Evolutionary conservation across 1,140 invertebrate genomes (phyloP).

Genomic region (Pissodes strobi): DNA sequence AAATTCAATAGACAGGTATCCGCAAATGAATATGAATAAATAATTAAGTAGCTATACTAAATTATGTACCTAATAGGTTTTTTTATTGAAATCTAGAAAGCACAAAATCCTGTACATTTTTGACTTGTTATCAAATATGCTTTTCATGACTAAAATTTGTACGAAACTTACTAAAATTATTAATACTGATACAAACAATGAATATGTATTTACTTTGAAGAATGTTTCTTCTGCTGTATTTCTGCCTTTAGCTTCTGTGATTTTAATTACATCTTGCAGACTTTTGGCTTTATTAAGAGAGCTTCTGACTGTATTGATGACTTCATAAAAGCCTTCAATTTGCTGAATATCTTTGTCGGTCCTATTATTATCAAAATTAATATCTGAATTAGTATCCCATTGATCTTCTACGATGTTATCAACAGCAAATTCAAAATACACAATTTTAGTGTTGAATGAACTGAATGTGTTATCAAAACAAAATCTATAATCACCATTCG

Average conservation of each 20-base stretch:
- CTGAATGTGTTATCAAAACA: slow-evolving; percentile 86
- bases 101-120: slow-evolving; percentile 61
- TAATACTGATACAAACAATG: slow-evolving; percentile 68
- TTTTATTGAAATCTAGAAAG: too few relatives aligned
- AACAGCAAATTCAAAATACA: slow-evolving; percentile 79
- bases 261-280: slow-evolving; percentile 73
- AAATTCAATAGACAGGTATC: too few relatives aligned
- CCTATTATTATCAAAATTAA: slow-evolving; percentile 55
- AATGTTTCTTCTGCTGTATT: slow-evolving; percentile 79
- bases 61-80: too few relatives aligned
- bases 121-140: slow-evolving; percentile 70
- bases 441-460: slow-evolving; percentile 75
- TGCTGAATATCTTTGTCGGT: slow-evolving; percentile 60
- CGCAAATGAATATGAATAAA: too few relatives aligned
- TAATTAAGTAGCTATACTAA: too few relatives aligned
- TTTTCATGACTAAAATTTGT: slow-evolving; percentile 69
- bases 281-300: slow-evolving; percentile 68
- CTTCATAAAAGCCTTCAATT: slow-evolving; percentile 67
- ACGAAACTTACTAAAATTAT: slow-evolving; percentile 72
- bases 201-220: slow-evolving; percentile 74
- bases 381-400: slow-evolving; percentile 58
- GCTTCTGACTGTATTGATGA: slow-evolving; percentile 63
- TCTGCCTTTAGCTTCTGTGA: slow-evolving; percentile 76
- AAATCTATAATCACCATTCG: slow-evolving; percentile 74
- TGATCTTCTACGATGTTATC: slow-evolving; percentile 66